Evolutionary conservation across 2,113 vertebrate genomes (phyloP), one percentile per base, ranked within the genome.

Genomic region (Phoenicopterus ruber): DNA sequence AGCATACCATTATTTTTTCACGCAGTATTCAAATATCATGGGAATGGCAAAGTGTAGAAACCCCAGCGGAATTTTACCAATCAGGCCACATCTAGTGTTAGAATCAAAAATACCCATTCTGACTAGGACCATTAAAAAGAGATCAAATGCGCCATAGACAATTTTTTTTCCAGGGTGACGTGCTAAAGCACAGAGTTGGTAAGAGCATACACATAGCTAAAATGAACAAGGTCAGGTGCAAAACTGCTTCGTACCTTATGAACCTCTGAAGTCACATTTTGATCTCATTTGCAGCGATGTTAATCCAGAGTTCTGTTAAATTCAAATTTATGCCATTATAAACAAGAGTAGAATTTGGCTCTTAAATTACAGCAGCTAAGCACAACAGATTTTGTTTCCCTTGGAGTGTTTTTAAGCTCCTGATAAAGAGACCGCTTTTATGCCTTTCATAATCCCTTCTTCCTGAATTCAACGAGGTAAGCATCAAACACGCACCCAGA

Each of bases 301-400:
- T 91, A 92, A 94, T 84, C 67, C 94, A 90, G 66, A 93, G 82
- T 77, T 94, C 86, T 93, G 96, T 86, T 76, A 90, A 93, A 96
- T 95, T 94, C 92, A 91, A 95, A 97, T 96, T 71, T 89, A 96
- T 94, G 73, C 82, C 24, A 7, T 82, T 82, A 40, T 40, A 94
- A 89, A 90, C 1, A 46, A 66, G 81, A 94, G 42, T 47, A 91
- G 83, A 91, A 92, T 94, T 85, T 73, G 58, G 36, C 22, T 91
- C 46, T 77, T 72, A 84, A 82, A 93, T 89, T 86, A 86, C 25
- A 86, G 83, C 91, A 94, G 62, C 77, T 54, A 91, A 94, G 77
- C n/a, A 96, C 73, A 93, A 94, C 86, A 91, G 88, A 72, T 95
- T 93, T 95, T 90, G 69, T 96, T 97, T 94, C 73, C 69, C 77